These are phyloP conservation scores for Taxidea taxus DNA, from an alignment of 2,113 vertebrate genomes.

Conservation along the genomic window DNA sequence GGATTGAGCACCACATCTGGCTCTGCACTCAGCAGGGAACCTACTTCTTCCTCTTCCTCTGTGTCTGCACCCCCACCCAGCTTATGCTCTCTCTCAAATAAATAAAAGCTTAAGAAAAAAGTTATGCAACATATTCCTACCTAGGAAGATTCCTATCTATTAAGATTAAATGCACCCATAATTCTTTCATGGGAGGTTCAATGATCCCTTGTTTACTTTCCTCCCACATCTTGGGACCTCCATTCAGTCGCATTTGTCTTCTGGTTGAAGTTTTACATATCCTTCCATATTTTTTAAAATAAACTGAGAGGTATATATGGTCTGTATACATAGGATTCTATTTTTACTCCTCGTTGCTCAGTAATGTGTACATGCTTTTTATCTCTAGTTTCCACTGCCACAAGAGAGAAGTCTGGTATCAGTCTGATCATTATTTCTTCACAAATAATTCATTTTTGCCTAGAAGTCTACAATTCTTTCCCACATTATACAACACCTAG, in stretches of 20 bases:
- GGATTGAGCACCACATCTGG: not conserved
- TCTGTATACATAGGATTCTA: not conserved
- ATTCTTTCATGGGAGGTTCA: not conserved
- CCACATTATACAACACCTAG: not conserved
- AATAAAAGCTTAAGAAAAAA: not conserved
- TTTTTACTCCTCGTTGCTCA: not conserved
- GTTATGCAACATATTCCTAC: not conserved
- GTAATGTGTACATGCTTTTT: not conserved
- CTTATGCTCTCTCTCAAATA: not conserved
- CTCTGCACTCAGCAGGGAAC: not conserved
- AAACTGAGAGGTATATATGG: not conserved
- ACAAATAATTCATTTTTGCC: constrained; percentile 5
- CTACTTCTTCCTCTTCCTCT: not conserved
- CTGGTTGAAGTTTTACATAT: not conserved
- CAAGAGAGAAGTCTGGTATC: not conserved
- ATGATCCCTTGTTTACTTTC: not conserved
- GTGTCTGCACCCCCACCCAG: not conserved
- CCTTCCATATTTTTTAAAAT: not conserved
- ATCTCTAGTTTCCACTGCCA: not conserved
- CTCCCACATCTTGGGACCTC: not conserved
- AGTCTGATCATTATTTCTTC: not conserved
- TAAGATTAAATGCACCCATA: not conserved
- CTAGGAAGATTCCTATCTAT: not conserved
- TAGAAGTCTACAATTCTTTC: not conserved
- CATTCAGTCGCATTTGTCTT: not conserved